These are phyloP conservation scores for Hylaea fasciaria DNA, from an alignment of 2,888 invertebrate genomes.

Conservation along the genomic window DNA sequence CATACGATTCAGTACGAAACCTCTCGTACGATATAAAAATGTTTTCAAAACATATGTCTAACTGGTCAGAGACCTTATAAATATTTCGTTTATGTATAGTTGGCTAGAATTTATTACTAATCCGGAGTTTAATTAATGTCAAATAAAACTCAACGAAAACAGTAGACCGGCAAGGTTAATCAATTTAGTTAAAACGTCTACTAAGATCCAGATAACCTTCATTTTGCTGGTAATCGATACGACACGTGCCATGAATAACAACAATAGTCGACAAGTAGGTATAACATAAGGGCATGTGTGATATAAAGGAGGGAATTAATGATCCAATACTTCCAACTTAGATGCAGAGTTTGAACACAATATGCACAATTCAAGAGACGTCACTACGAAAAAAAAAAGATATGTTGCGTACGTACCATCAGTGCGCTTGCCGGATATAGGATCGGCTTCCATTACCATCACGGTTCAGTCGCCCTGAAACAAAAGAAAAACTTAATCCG, in stretches of 20 bases:
- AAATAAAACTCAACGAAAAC: slow-evolving; percentile 15
- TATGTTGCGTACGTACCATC: slow-evolving; percentile 64
- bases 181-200: slow-evolving; percentile 4
- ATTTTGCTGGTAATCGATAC: slow-evolving; percentile 1
- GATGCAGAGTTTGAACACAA: not conserved
- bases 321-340: too few species aligned
- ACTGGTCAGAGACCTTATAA: too few species aligned
- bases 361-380: too few species aligned
- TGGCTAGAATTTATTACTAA: not conserved
- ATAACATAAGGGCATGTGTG: too few species aligned
- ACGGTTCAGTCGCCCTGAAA: slow-evolving; percentile 65
- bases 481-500: slow-evolving; percentile 41
- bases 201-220: too few species aligned
- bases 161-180: slow-evolving; percentile 20
- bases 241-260: not conserved
- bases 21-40: too few species aligned
- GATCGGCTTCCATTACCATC: slow-evolving; percentile 81
- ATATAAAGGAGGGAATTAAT: too few species aligned
- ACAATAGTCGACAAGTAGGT: not conserved
- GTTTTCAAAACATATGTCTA: too few species aligned
- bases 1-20: too few species aligned
- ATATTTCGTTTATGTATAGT: not conserved
- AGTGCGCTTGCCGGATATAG: slow-evolving; percentile 70
- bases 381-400: not conserved
- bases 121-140: slow-evolving; percentile 5